These are phyloP conservation scores for Macrotis lagotis DNA, from an alignment of 2,113 vertebrate species.

Conservation along the genomic window DNA sequence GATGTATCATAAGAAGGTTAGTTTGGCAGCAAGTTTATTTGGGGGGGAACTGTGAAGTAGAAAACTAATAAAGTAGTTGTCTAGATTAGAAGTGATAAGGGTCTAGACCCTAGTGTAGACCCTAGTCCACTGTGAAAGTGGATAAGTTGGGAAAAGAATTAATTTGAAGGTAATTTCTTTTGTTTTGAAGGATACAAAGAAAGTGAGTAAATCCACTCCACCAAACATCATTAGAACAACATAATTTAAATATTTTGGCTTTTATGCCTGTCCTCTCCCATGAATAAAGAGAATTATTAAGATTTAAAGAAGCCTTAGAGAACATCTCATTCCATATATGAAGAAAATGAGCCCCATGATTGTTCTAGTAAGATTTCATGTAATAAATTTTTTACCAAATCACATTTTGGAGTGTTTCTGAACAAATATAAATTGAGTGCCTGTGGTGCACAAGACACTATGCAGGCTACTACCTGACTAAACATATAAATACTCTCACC, in stretches of 20 bases:
- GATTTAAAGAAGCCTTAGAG: neutral
- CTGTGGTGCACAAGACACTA: neutral
- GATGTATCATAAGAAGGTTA: conserved; percentile 45
- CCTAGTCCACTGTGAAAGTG: neutral
- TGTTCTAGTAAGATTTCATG: neutral
- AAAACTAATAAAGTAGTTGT: neutral
- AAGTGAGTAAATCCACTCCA: neutral
- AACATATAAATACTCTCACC: neutral
- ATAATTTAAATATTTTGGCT: neutral
- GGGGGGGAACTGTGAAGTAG: neutral
- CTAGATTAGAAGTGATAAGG: neutral
- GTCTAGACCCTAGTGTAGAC: too few relatives aligned
- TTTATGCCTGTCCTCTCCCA: too few relatives aligned
- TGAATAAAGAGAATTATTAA: neutral
- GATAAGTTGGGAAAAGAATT: neutral
- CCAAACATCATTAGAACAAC: neutral
- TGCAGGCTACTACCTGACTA: neutral
- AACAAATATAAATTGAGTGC: neutral
- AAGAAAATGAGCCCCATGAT: neutral
- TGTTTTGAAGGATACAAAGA: neutral
- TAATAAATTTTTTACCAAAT: neutral
- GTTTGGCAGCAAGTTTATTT: conserved; percentile 19
- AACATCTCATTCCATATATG: too few relatives aligned
- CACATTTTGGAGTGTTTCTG: neutral
- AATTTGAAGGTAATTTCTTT: neutral